Base-by-base conservation (phyloP, 1,140 invertebrate genomes). In the Adelges cooleyi region DNA sequence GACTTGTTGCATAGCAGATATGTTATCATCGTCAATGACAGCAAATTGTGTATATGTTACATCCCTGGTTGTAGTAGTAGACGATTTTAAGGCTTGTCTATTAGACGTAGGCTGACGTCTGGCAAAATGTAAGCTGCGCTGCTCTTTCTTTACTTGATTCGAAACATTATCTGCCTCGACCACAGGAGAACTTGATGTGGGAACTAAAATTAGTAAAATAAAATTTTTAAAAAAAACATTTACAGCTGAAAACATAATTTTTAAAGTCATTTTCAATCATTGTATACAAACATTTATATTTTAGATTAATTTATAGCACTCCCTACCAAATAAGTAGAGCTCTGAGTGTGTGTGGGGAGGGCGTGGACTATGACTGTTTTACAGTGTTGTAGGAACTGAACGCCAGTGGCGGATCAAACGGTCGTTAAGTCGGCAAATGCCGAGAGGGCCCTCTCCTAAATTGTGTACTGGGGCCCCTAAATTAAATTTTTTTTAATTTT, bases 21-120 rank as follows among this genome's bases (percentile, higher is more conserved):
- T 85, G 72, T 92, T 93, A 67, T 93, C 91, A 74, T 95, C 92
- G 73, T 94, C 92, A 71, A 93, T 93, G 65, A 93, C 81, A 5
- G 91, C 92, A 75, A 91, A 93, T 74, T 95, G 91, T 8, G 89
- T 83, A 70, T 92, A 81, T n/a, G 83, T 84, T 40, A 65, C 62
- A 27, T 68, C 67, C 42, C 50, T 42, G 11, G 51, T 33, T 29
- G 23, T 51, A 74, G 73, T 48, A n/a, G 38, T 25, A 18, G 38
- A 11, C 20, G 66, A 36, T 62, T 50, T 59, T 50, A 67, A 62
- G n/a, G 44, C 44, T 29, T 62, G 56, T 22, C 56, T 62, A 48
- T 20, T 62, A 48, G 23, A 13, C 27, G 56, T 18, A 20, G 25
- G 23, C 22, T 62, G 56, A n/a, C 56, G 42, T 1, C 42, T 17